phyloP scores from a whole-genome alignment of 2,797 vertebrate genomes.

The Pygocentrus nattereri region DNA sequence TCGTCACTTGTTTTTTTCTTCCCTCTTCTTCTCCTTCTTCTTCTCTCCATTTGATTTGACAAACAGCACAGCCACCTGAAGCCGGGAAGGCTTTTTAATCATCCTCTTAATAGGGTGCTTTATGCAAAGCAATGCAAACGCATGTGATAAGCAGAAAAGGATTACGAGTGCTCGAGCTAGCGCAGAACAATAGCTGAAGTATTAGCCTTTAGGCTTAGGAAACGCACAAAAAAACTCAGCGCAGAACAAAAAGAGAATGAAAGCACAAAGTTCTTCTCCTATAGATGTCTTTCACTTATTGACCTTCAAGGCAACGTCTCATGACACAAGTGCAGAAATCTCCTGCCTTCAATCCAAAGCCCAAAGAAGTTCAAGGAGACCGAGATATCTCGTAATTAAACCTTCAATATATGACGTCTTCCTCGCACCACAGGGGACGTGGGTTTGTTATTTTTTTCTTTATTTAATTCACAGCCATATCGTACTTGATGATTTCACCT shows the following conservation, averaged over 20 bases:
- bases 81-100: slow-evolving; percentile 83
- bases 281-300: slow-evolving; percentile 30
- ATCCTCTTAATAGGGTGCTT: slow-evolving; percentile 84
- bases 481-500: slow-evolving; percentile 67
- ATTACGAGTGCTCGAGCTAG: slow-evolving; percentile 44
- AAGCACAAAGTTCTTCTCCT: slow-evolving; percentile 43
- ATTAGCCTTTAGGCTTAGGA: slow-evolving; percentile 68
- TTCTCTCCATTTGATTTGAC: slow-evolving; percentile 81
- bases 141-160: slow-evolving; percentile 74
- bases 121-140: slow-evolving; percentile 83
- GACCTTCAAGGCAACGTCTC: slow-evolving; percentile 54
- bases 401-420: slow-evolving; percentile 65
- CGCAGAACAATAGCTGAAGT: slow-evolving; percentile 58
- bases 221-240: slow-evolving; percentile 60
- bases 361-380: slow-evolving; percentile 38
- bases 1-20: slow-evolving; percentile 63
- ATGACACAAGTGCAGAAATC: slow-evolving; percentile 44
- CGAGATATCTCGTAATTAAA: slow-evolving; percentile 53
- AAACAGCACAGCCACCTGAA: slow-evolving; percentile 83
- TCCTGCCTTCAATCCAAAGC: slow-evolving; percentile 38
- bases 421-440: slow-evolving; percentile 44
- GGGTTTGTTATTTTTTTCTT: slow-evolving; percentile 26
- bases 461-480: slow-evolving; percentile 38
- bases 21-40: slow-evolving; percentile 17
- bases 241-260: slow-evolving; percentile 51